Conservation (phyloP, 30 jellyfish, hydroid and myxozoan genomes). For the Hydra vulgaris region DNA sequence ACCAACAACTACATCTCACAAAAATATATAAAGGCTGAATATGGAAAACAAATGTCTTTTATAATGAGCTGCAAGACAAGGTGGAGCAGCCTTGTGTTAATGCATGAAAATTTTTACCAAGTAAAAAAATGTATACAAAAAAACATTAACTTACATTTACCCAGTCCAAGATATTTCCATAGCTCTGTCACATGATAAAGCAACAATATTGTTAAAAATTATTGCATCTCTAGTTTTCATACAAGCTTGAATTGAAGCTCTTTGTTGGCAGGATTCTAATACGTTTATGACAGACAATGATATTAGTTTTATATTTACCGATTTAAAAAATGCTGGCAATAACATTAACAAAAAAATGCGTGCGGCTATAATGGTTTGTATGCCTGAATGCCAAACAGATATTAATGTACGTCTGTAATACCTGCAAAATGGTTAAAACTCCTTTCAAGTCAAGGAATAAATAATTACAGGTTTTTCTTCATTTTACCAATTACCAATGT, state of each 20-base stretch:
- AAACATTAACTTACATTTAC: background rate
- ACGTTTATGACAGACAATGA: background rate
- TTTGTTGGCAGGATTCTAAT: background rate
- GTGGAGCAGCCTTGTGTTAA: background rate
- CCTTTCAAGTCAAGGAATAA: background rate
- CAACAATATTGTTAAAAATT: too few species aligned
- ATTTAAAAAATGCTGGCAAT: background rate
- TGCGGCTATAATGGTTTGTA: background rate
- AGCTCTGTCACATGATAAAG: background rate
- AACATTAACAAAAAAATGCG: background rate
- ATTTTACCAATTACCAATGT: background rate
- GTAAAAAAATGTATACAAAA: background rate
- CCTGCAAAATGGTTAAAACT: background rate
- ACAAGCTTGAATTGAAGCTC: background rate
- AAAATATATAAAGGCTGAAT: background rate
- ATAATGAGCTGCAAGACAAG: background rate
- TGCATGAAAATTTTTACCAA: background rate
- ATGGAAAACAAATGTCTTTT: background rate
- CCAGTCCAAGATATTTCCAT: background rate
- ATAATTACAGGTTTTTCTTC: background rate
- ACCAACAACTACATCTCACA: background rate
- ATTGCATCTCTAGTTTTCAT: background rate
- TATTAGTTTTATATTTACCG: background rate
- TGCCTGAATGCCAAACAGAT: background rate
- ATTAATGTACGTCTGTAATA: background rate